Evolutionary conservation across 2,888 invertebrate species (phyloP).

Genomic region (Pseudococcus viburni): DNA sequence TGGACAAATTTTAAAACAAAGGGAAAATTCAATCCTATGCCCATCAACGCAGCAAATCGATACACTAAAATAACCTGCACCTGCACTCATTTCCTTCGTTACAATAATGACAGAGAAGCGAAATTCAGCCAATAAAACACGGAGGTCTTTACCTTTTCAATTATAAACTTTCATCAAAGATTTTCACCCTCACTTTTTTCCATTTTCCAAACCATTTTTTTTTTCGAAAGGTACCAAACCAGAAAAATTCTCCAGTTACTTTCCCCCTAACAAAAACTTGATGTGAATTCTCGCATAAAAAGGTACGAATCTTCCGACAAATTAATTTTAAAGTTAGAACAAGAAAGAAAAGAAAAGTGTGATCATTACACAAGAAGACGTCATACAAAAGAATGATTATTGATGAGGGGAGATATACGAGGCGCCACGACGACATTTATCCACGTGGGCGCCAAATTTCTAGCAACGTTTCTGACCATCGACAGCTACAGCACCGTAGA

Average conservation of each 20-base stretch:
- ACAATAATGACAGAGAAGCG: too few relatives aligned
- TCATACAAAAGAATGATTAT: neutral
- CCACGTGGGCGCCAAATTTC: constrained; percentile 15
- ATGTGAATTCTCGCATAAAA: neutral
- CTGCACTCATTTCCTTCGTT: too few relatives aligned
- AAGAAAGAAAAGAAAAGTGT: neutral
- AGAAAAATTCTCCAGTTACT: neutral
- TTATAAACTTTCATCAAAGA: too few relatives aligned
- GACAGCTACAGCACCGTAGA: neutral
- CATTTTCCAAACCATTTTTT: neutral
- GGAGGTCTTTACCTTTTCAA: too few relatives aligned
- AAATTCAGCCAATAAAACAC: too few relatives aligned
- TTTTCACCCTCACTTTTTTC: neutral
- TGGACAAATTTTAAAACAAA: too few relatives aligned
- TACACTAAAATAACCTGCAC: too few relatives aligned
- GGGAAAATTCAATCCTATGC: too few relatives aligned
- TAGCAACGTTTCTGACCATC: neutral
- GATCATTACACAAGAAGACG: neutral
- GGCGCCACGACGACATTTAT: neutral
- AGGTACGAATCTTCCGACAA: neutral
- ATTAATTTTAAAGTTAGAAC: neutral
- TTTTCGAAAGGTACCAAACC: neutral
- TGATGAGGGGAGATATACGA: neutral
- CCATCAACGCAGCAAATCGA: too few relatives aligned
- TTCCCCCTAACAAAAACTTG: neutral